Evolutionary conservation across 1,140 invertebrate genomes (phyloP).

Genomic region (Stegodyphus dumicola): DNA sequence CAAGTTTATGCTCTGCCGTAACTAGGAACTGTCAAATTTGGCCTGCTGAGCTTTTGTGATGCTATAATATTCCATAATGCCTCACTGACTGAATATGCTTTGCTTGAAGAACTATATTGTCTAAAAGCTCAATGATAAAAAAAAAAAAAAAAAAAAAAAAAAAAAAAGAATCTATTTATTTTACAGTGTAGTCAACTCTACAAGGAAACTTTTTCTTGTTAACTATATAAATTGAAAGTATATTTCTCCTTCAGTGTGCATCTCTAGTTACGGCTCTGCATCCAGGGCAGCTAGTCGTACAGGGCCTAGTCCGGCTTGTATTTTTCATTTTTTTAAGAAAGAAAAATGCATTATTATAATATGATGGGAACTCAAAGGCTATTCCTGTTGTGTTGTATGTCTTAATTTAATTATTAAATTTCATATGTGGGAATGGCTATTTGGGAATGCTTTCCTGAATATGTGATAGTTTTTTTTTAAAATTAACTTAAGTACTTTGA

Average conservation of each 20-base stretch:
- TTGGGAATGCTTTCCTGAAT: conserved; percentile 54
- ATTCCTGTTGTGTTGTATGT: conserved; percentile 45
- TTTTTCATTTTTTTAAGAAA: conserved; percentile 19
- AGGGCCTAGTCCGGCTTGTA: conserved; percentile 55
- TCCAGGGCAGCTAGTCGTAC: conserved; percentile 55
- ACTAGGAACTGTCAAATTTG: conserved; percentile 44
- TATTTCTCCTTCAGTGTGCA: conserved; percentile 5
- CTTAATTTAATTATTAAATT: conserved; percentile 46
- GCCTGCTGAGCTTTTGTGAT: conserved; percentile 36
- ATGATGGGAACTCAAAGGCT: conserved; percentile 40
- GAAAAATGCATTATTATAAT: conserved; percentile 36
- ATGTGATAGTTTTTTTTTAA: conserved; percentile 41
- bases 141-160: neutral
- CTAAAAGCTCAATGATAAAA: conserved; percentile 38
- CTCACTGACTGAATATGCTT: conserved; percentile 14
- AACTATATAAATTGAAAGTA: neutral
- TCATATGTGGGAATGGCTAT: conserved; percentile 42
- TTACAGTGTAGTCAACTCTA: conserved; percentile 20
- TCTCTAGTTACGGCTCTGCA: conserved; percentile 55
- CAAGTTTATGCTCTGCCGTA: conserved; percentile 24
- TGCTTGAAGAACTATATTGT: conserved; percentile 18
- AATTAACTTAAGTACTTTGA: conserved; percentile 5
- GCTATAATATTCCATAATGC: conserved; percentile 14
- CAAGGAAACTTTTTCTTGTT: neutral
- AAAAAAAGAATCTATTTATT: conserved; percentile 43